Base-by-base conservation (phyloP, 2,113 vertebrate genomes). In the Campylomormyrus tamandua region DNA sequence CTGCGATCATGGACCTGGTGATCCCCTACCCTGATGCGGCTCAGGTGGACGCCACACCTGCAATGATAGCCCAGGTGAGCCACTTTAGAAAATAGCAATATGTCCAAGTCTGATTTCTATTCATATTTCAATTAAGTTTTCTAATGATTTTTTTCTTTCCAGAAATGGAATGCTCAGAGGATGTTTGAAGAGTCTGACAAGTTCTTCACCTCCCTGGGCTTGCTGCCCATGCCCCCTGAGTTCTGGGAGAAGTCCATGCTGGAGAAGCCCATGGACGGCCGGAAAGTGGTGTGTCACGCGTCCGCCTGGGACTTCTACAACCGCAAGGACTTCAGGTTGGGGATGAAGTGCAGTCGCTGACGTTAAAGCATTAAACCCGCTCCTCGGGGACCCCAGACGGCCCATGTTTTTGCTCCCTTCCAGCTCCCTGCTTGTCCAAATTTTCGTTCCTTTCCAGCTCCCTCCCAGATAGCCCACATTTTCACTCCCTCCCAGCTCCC, bases 251-350 rank as follows among this genome's bases (percentile, higher is more conserved):
- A 93, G 56, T 99, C 98, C 0, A 99, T 99, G 98, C 92, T 99
- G 92, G 97, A 96, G 92, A 99, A 99, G 66, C 98, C 98, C 0
- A 66, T 35, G 0, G 96, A 98, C 0, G 96, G 94, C 5, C 93
- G 96, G 1, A 97, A 99, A 83, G 98, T 99, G 89, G 98, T 99
- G 90, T 99, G 98, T 35, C 98, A 99, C 0, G 98, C 98, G 0
- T 99, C 98, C 0, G 98, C 98, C 89, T 99, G 98, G 98, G 98
- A 99, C 94, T 99, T 99, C 94, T 98, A 97, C 95, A 99, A 99
- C 93, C 96, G 97, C 91, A 98, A 96, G 89, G 98, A 99, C 93
- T 99, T 99, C 96, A 98, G 98, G 98, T 99, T 92, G 89, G 70
- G 31, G 70, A 17, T 39, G 31, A 77, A 39, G 62, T 13, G 62